phyloP scores from a whole-genome alignment of 2,113 vertebrate genomes.

The Tor tambroides region DNA sequence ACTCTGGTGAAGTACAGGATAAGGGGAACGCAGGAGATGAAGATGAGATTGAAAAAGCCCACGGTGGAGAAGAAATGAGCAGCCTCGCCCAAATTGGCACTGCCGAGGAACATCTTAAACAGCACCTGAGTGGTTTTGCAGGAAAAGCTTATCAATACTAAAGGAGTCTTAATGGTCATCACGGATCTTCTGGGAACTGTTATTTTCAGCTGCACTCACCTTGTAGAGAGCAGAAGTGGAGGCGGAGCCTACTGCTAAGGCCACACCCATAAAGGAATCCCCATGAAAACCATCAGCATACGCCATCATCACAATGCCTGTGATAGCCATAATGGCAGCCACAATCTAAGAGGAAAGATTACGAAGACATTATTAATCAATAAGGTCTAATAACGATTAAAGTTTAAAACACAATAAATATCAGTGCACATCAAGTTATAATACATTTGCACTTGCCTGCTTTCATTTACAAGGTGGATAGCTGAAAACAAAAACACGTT shows the following conservation, averaged over 20 bases:
- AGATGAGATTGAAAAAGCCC: conserved; percentile 97
- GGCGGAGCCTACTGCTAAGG: conserved; percentile 94
- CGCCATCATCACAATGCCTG: conserved; percentile 99
- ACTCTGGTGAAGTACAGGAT: conserved; percentile 95
- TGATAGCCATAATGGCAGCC: conserved; percentile 98
- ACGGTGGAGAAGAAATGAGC: conserved; percentile 96
- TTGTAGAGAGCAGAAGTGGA: conserved; percentile 96
- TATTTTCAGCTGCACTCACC: conserved; percentile 71
- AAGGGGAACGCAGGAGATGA: conserved; percentile 93
- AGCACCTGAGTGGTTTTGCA: conserved; percentile 80
- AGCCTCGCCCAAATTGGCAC: conserved; percentile 92
- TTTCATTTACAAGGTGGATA: background rate
- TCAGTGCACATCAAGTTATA: background rate
- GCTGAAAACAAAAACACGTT: background rate
- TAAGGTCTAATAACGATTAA: background rate
- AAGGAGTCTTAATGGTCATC: conserved; percentile 9
- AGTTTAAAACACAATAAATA: background rate
- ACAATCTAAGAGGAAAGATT: conserved; percentile 85
- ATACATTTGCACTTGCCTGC: too few species aligned
- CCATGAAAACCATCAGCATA: conserved; percentile 97
- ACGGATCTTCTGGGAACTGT: background rate
- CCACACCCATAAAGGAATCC: conserved; percentile 95
- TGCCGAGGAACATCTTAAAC: conserved; percentile 99
- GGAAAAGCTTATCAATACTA: background rate
- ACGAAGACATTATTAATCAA: background rate